phyloP scores from a whole-genome alignment of 2,888 invertebrate genomes.

The Tiphia femorata region DNA sequence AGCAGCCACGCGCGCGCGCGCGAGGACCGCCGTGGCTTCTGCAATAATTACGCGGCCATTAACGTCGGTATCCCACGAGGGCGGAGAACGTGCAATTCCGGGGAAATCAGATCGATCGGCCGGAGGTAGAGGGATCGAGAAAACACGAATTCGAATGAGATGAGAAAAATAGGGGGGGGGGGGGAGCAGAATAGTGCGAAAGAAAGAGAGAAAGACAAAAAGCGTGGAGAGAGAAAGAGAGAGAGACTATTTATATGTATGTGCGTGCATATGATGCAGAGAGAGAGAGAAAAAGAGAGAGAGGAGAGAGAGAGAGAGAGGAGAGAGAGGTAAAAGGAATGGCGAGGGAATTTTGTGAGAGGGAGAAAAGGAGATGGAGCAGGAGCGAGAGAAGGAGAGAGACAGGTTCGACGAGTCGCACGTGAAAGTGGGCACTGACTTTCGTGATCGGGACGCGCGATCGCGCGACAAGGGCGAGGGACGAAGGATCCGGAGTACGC shows the following conservation, averaged over 20 bases:
- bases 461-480: conserved; percentile 37
- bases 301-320: not conserved
- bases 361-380: not conserved
- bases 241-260: too few relatives aligned
- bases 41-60: conserved; percentile 41
- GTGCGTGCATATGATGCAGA: too few relatives aligned
- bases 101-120: not conserved
- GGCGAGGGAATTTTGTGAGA: too few relatives aligned
- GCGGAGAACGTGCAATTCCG: conserved; percentile 13
- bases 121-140: not conserved
- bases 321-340: not conserved
- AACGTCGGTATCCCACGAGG: conserved; percentile 22
- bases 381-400: conserved; percentile 17
- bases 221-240: not conserved
- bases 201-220: not conserved
- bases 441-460: conserved; percentile 48
- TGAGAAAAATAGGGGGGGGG: too few relatives aligned
- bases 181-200: too few relatives aligned
- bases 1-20: conserved; percentile 41
- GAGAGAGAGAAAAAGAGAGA: not conserved
- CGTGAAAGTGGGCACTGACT: conserved; percentile 54
- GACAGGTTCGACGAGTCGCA: conserved; percentile 50
- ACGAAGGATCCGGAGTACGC: conserved; percentile 34
- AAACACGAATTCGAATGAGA: too few relatives aligned
- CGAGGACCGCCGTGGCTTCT: conserved; percentile 15